Evolutionary conservation across 2,888 invertebrate genomes (phyloP), one percentile per base, ranked within the genome.

Genomic region (Drosophila pegasa): DNA sequence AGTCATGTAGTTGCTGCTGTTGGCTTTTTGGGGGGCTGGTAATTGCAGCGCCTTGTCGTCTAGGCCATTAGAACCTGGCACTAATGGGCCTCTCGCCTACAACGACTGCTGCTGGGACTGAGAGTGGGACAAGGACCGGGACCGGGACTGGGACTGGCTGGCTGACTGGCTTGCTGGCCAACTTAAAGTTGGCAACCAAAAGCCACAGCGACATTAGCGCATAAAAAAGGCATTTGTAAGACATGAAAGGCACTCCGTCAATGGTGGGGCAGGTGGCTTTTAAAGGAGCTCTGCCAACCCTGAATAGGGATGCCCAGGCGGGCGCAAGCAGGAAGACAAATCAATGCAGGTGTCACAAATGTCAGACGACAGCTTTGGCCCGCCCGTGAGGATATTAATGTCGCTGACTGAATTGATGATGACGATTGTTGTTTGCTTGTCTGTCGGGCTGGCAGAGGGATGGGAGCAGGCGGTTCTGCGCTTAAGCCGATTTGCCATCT

Each of bases 331-430:
- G 68, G 76, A 84, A 88, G 87, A 88, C 86, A 87, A 87, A 87
- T 87, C 86, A 87, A 87, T 87, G 86, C 86, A 87, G 86, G 86
- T 87, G 86, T 88, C 86, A 87, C 86, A 87, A 87, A 88, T 86
- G 87, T 88, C 88, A 86, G 88, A 79, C 81, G 81, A 87, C 88
- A 78, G 88, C 86, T 83, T 86, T 71, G 71, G 81, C 35, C 61
- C 69, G 56, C 57, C 64, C 68, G 60, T 51, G 57, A 72, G 83
- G 85, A 86, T 87, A 86, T 86, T 88, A 86, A 86, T 86, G 88
- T 87, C 88, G 83, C 85, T 74, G 75, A 87, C 87, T 82, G 84
- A 84, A 84, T 84, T 84, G 87, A 84, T 84, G 84, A 84, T 87
- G 84, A 80, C 84, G 84, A 87, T 82, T 82, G 78, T 78, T 84